Evolutionary conservation across 2,113 vertebrate species (phyloP), one percentile per base, ranked within the genome.

Genomic region (Rattus norvegicus): DNA sequence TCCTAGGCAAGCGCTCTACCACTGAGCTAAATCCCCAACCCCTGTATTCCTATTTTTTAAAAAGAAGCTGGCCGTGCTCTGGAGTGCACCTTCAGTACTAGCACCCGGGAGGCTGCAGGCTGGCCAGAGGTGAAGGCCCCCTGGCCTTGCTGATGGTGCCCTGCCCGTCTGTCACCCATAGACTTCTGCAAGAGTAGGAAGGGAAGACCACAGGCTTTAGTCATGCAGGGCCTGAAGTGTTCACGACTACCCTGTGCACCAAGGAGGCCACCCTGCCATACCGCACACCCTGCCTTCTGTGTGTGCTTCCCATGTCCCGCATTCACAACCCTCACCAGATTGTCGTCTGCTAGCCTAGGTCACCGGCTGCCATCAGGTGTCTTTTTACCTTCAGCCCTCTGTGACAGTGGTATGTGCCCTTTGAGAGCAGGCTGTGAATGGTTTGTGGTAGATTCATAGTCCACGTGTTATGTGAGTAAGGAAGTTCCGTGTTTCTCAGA

Each of bases 161-260:
- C 39, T 1, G 0, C 61, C 14, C 30, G 2, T 19, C 91, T 39
- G 36, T 11, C 70, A 11, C 36, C 4, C 26, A 43, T 4, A 54
- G 43, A 79, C 4, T 52, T 33, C 1, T 22, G 19, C 54, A 28
- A 72, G 67, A 13, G 19, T 22, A 17, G 30, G 28, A 30, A 67
- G 22, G 59, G 43, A 5, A 70, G 12, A 28, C 7, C 4, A 0
- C 0, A 5, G 26, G 67, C 83, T 49, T 17, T 0, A 30, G 61
- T 19, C 33, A 8, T 26, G 39, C 14, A 56, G 2, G 24, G 17
- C 30, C 63, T 36, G 17, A 4, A 28, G 63, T 12, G 12, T 54
- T 16, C 33, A 10, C 12, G 10, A 24, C 11, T 19, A 39, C 30
- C 85, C 28, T 2, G 11, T 24, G 43, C 17, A 9, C 65, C 6